Evolutionary conservation across 2,797 vertebrate genomes (phyloP).

Genomic region (Eutrigla gurnardus): DNA sequence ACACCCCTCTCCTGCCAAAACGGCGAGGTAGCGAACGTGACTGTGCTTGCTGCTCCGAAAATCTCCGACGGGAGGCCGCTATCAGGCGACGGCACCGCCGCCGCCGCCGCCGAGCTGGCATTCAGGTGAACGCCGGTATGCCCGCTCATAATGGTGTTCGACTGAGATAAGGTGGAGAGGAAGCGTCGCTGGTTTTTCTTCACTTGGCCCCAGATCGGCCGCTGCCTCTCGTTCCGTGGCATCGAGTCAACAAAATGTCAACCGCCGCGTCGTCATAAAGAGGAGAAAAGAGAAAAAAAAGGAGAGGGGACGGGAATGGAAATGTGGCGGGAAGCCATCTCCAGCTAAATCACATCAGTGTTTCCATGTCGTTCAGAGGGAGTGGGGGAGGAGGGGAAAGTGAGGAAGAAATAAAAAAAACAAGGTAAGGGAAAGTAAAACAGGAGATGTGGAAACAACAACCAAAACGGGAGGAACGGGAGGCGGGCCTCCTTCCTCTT

Average conservation of each 20-base stretch:
- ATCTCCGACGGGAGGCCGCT: conserved; percentile 39
- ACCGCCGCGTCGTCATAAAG: not conserved
- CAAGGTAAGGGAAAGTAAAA: not conserved
- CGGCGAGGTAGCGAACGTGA: conserved; percentile 34
- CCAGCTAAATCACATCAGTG: conserved; percentile 48
- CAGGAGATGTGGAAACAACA: not conserved
- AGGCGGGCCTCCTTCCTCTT: not conserved
- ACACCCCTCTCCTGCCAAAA: conserved; percentile 56
- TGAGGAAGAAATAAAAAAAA: too few relatives aligned
- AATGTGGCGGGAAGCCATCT: conserved; percentile 50
- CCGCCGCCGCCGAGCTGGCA: conserved; percentile 11
- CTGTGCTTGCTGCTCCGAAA: conserved; percentile 40
- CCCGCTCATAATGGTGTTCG: conserved; percentile 59
- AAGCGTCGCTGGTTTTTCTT: conserved; percentile 37
- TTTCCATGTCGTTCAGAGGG: conserved; percentile 31
- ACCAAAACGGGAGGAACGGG: not conserved
- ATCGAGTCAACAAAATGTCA: conserved; percentile 61
- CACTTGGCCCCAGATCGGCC: conserved; percentile 38
- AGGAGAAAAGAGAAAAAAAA: not conserved
- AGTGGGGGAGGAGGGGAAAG: not conserved
- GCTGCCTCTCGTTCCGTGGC: conserved; percentile 35
- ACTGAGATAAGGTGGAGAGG: conserved; percentile 57
- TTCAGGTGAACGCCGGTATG: conserved; percentile 50
- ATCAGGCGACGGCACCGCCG: conserved; percentile 15
- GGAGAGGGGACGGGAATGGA: conserved; percentile 21